Evolutionary conservation across 2,113 vertebrate genomes (phyloP).

Genomic region (Gobio gobio): DNA sequence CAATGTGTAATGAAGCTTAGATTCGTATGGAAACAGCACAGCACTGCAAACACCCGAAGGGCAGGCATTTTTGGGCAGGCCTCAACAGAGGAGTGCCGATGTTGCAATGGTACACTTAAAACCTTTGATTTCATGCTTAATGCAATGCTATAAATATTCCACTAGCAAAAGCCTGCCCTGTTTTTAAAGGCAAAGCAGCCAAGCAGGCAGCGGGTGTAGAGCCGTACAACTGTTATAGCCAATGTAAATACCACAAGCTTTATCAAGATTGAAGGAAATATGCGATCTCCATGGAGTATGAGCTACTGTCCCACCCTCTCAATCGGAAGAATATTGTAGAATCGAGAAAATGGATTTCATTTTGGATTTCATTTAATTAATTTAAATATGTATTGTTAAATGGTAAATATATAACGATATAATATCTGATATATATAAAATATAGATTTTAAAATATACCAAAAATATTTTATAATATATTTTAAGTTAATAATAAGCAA

Average conservation of each 20-base stretch:
- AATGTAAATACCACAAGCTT: slow-evolving; percentile 59
- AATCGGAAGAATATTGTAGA: neutral
- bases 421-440: neutral
- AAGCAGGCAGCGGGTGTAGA: slow-evolving; percentile 65
- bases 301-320: neutral
- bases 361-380: neutral
- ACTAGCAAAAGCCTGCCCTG: slow-evolving; percentile 73
- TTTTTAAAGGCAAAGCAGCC: slow-evolving; percentile 63
- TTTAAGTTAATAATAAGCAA: neutral
- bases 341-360: neutral
- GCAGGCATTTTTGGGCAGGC: slow-evolving; percentile 79
- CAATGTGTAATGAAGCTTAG: slow-evolving; percentile 61
- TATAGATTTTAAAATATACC: neutral
- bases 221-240: slow-evolving; percentile 72
- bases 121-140: slow-evolving; percentile 79
- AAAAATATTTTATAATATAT: neutral
- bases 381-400: neutral
- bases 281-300: slow-evolving; percentile 59
- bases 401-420: neutral
- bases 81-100: slow-evolving; percentile 75
- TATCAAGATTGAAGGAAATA: slow-evolving; percentile 38
- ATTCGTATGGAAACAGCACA: slow-evolving; percentile 47
- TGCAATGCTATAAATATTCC: slow-evolving; percentile 82
- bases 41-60: slow-evolving; percentile 70
- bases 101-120: slow-evolving; percentile 76